Conservation (phyloP, 1,140 invertebrate species). For the Halictus rubicundus region DNA sequence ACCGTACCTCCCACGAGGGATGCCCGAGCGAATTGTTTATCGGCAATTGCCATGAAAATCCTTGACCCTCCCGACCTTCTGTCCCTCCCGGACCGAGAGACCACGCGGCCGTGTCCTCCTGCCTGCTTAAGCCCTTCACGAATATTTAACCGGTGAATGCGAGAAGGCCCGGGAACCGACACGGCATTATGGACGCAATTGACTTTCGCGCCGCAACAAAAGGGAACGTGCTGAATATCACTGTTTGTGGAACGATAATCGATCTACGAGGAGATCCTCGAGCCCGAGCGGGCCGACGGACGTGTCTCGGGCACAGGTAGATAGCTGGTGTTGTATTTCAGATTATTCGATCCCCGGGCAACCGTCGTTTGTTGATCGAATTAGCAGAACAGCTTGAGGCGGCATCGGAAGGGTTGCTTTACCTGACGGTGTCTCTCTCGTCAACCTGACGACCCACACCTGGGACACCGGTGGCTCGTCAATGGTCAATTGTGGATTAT, state of each 20-base stretch:
- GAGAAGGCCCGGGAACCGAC: neutral
- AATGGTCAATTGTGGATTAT: neutral
- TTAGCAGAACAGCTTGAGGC: neutral
- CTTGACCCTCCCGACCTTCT: constrained; percentile 31
- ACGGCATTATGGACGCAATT: neutral
- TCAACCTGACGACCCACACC: neutral
- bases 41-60: constrained; percentile 51
- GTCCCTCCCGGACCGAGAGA: no score
- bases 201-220: neutral
- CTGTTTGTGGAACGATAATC: neutral
- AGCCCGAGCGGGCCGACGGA: no score
- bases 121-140: neutral
- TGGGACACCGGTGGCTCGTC: neutral
- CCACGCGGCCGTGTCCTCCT: neutral
- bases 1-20: constrained; percentile 36
- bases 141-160: neutral
- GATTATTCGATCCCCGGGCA: neutral
- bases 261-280: no score
- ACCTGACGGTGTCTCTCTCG: neutral
- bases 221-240: neutral
- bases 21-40: constrained; percentile 47
- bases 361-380: neutral
- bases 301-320: neutral
- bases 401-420: neutral
- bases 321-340: neutral